Evolutionary conservation across 2,797 vertebrate species (phyloP).

Genomic region (Hippoglossus hippoglossus): DNA sequence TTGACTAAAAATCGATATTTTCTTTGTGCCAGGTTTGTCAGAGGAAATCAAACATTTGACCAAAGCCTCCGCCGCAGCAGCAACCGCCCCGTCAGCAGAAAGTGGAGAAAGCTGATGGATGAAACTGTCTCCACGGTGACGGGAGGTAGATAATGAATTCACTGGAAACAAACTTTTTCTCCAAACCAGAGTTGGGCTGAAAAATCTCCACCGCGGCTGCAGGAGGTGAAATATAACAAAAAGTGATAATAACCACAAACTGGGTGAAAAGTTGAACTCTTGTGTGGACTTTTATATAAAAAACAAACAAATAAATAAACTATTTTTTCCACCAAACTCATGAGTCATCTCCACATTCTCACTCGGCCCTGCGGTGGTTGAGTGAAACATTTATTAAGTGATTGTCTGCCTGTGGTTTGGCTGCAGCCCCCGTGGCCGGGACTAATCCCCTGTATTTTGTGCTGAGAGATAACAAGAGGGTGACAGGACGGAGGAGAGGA

Average conservation of each 20-base stretch:
- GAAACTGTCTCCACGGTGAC: conserved; percentile 9
- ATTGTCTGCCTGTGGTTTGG: conserved; percentile 58
- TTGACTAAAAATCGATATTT: too few relatives aligned
- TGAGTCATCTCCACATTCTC: conserved; percentile 17
- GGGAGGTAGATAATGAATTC: conserved; percentile 19
- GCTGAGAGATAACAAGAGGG: conserved; percentile 64
- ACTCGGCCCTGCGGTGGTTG: conserved; percentile 33
- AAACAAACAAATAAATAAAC: too few relatives aligned
- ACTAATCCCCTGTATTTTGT: conserved; percentile 70
- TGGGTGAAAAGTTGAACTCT: background rate
- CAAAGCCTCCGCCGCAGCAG: background rate
- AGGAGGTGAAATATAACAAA: conserved; percentile 69
- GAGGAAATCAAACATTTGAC: conserved; percentile 5
- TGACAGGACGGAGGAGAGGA: conserved; percentile 40
- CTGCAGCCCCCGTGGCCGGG: conserved; percentile 51
- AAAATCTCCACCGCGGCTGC: conserved; percentile 35
- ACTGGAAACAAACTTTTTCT: conserved; percentile 19
- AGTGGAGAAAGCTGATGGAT: conserved; percentile 4
- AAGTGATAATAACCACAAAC: conserved; percentile 46
- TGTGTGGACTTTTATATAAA: background rate
- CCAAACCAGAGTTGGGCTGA: conserved; percentile 8
- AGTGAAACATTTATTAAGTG: conserved; percentile 63
- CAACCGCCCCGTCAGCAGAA: conserved; percentile 3
- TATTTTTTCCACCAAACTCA: background rate
- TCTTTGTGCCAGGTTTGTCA: conserved; percentile 7